Evolutionary conservation across 2,113 vertebrate species (phyloP), one percentile per base, ranked within the genome.

Genomic region (Ophthalmolycus amberensis): DNA sequence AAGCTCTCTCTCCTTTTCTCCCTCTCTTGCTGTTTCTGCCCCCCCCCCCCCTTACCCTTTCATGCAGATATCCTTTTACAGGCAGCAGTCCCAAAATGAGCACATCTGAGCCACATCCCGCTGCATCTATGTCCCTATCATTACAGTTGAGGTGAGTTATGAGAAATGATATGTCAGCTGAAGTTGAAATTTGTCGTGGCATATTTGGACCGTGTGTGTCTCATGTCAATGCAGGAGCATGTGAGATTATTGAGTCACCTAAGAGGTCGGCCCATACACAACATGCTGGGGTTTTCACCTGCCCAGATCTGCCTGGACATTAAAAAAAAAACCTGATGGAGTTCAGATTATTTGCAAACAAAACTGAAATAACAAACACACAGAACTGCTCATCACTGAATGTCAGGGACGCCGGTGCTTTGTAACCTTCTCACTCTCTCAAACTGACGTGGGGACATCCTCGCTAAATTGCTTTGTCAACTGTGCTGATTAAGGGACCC

Each of bases 401-500:
- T 85, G 82, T 80, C 78, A 85, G 77, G 82, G 77, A 75, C 2
- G 34, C 78, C 44, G 69, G 71, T 63, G 74, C 42, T 88, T 77
- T 32, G 9, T 73, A 84, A 89, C 85, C 79, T 75, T 86, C 89
- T 86, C 60, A 25, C 16, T 15, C 59, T 74, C 72, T 85, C 52
- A 83, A 15, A 40, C 66, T 80, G 75, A 71, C 54, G 25, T 20
- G 20, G 68, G 46, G 67, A 59, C 42, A 85, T 75, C 67, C 67
- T 50, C 18, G 27, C 50, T 52, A 34, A 77, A 86, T 71, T 82
- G 85, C 85, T 88, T 91, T 75, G 86, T 87, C 86, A 88, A 59
- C 71, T 70, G 76, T 90, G 86, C 92, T 92, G 90, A 94, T 89
- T 72, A 89, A 91, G 90, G 87, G 62, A 73, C 40, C 34, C 27